These are phyloP conservation scores for Nemopilema nomurai DNA, from an alignment of 30 jellyfish, hydroid and myxozoan genomes.

Conservation along the genomic window DNA sequence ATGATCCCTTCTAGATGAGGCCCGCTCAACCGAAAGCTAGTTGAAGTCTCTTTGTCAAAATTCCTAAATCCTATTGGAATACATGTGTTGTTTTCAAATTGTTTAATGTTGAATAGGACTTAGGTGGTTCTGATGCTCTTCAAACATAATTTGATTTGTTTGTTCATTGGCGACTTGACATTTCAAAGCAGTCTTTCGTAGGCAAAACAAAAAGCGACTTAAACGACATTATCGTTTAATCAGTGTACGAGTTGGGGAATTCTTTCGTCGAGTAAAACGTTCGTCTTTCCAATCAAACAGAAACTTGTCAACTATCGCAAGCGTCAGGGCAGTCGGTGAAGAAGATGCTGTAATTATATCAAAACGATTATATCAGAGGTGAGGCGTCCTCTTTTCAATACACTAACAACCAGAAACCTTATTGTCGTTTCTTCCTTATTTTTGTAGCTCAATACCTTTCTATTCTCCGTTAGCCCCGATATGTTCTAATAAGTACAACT, in stretches of 20 bases:
- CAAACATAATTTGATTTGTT: slow-evolving; percentile 51
- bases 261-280: slow-evolving; percentile 4
- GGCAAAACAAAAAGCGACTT: slow-evolving; percentile 44
- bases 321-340: not conserved
- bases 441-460: not conserved
- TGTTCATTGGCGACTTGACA: slow-evolving; percentile 63
- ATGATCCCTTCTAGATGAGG: slow-evolving; percentile 41
- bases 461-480: not conserved
- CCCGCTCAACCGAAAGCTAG: slow-evolving; percentile 29
- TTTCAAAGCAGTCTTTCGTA: slow-evolving; percentile 44
- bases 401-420: not conserved
- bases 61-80: slow-evolving; percentile 54
- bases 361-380: not conserved
- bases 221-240: slow-evolving; percentile 23
- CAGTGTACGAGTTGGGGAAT: slow-evolving; percentile 20
- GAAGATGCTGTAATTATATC: not conserved
- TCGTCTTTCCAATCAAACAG: not conserved
- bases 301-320: not conserved
- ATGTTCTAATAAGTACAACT: not conserved
- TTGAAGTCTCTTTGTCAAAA: slow-evolving; percentile 49
- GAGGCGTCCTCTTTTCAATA: not conserved
- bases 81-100: slow-evolving; percentile 50
- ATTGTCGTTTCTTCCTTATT: not conserved
- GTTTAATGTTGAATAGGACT: slow-evolving; percentile 46
- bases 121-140: slow-evolving; percentile 37